Base-by-base conservation (phyloP, 1,140 invertebrate genomes). In the Dysdera silvatica region DNA sequence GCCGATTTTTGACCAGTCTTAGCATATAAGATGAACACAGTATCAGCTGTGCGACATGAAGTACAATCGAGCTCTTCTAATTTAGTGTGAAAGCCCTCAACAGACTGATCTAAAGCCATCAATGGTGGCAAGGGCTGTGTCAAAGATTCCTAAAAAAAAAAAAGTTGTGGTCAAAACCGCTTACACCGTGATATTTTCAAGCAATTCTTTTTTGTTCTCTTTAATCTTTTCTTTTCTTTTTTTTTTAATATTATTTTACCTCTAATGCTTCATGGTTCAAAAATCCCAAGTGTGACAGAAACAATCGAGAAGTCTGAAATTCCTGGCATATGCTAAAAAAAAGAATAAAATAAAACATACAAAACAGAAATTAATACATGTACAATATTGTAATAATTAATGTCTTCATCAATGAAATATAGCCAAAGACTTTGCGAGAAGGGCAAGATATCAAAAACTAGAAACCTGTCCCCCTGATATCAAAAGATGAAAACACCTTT, bases 1-100 rank as follows among this genome's bases (percentile, higher is more conserved):
- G 85, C 78, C 51, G 75, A 76, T 62, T 81, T 83, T 76, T 97
- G 93, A 1, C 89, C 88, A 43, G 87, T 82, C 74, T 87, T 86
- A 0, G 94, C 91, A 75, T 97, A 98, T 78, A 97, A 96, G 63
- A 98, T 82, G 74, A 96, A 91, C 65, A 89, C 91, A 0, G 95
- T 98, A 73, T 97, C 91, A 70, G 85, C 85, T 6, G 89, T 92
- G 66, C 92, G 80, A 29, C 86, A 82, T 69, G 91, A 90, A 62
- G 88, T 85, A 40, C 81, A 81, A 76, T 94, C 91, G 40, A 95
- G 75, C 29, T 80, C 79, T 71, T 91, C 83, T 16, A 91, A 74
- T 65, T 87, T 84, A 12, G 79, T 74, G 26, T 82, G 83, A 72
- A 95, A 90, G 18, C 84, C 85, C 12, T 82, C 72, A 47, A 82